Conservation (phyloP, 1,140 invertebrate genomes). For the Drosophila nigrodunni region DNA sequence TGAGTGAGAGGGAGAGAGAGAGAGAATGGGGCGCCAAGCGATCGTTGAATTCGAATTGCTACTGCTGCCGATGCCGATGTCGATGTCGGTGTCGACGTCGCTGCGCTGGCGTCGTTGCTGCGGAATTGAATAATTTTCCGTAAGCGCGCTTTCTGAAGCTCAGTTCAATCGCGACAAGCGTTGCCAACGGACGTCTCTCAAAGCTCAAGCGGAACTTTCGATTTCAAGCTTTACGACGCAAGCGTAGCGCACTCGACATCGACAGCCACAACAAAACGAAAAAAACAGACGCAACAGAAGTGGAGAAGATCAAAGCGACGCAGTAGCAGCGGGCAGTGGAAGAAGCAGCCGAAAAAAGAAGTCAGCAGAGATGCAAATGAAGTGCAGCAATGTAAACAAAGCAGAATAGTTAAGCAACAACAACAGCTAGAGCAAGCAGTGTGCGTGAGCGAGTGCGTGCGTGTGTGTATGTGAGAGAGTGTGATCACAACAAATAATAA, state of each 20-base stretch:
- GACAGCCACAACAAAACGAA: conserved; percentile 2
- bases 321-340: conserved; percentile 3
- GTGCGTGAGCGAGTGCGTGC: conserved; percentile 12
- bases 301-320: conserved; percentile 11
- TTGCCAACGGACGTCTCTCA: conserved; percentile 68
- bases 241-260: conserved; percentile 18
- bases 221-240: conserved; percentile 20
- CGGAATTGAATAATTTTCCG: conserved; percentile 82
- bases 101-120: conserved; percentile 34
- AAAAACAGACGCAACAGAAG: neutral
- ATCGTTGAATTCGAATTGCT: conserved; percentile 45
- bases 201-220: conserved; percentile 19
- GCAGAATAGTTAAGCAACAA: conserved; percentile 6
- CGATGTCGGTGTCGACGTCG: conserved; percentile 17
- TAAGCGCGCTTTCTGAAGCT: conserved; percentile 73
- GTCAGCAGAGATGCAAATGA: conserved; percentile 24
- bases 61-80: neutral
- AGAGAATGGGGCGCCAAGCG: conserved; percentile 12
- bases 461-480: conserved; percentile 13
- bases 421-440: conserved; percentile 13
- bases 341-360: conserved; percentile 5
- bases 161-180: conserved; percentile 79
- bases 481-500: conserved; percentile 17
- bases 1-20: neutral
- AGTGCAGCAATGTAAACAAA: conserved; percentile 32